Base-by-base conservation (phyloP, 2,113 vertebrate genomes). In the Emydocephalus ijimae region DNA sequence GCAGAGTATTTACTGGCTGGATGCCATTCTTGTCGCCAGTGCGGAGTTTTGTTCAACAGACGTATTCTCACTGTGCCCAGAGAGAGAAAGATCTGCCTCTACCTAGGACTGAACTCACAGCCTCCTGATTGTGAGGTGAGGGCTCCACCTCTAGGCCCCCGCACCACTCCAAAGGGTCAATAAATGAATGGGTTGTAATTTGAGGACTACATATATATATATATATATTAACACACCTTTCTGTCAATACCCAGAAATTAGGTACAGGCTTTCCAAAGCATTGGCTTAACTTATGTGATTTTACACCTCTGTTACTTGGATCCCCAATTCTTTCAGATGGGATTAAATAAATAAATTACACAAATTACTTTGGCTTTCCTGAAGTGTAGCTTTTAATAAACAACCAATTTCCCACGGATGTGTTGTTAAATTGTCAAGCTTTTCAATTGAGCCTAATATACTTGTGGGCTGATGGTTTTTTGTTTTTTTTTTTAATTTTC, bases 351-450 rank as follows among this genome's bases (percentile, higher is more conserved):
- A 97, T 97, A 97, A 98, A 98, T 97, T 39, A 96, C 93, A 96
- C 96, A 95, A 94, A 96, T 93, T 97, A 96, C 97, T 94, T 97
- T 97, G 97, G 96, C 96, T 96, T 97, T 98, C 98, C 98, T 98
- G 97, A 98, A 97, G 97, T 97, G 97, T 97, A 97, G 94, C 96
- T 98, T 98, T 98, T 97, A 98, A 98, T 98, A 98, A 98, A 98
- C 98, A 97, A 96, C 96, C 97, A 94, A 97, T 98, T 97, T 98
- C 96, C 97, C 92, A 87, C 95, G 96, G 97, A 97, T 97, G 96
- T 97, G 96, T 97, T 96, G 96, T 96, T 98, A 97, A 98, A 97
- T 97, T 97, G 97, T 98, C 97, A 97, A 64, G 97, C 97, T 97
- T 98, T 98, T 98, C 97, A 98, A 98, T 97, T 97, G 95, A 97